Conservation (phyloP, 2,113 vertebrate species). For the Anhinga anhinga region DNA sequence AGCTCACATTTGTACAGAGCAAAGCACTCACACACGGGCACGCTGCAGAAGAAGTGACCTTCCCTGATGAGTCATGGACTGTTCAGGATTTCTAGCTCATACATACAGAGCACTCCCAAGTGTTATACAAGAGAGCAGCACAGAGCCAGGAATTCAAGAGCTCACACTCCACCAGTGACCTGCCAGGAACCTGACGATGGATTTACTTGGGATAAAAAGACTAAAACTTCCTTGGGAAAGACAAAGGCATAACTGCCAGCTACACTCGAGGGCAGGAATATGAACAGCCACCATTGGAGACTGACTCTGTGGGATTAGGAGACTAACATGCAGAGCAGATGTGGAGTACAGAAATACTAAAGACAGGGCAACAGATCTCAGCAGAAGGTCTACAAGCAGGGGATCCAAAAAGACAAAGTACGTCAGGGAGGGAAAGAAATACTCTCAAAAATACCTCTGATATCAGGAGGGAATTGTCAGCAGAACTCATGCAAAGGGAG, state of each 20-base stretch:
- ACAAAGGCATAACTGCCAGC: neutral
- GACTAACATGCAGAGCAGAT: neutral
- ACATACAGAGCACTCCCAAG: rapidly evolving
- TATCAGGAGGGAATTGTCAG: neutral
- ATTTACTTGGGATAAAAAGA: neutral
- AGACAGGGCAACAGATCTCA: neutral
- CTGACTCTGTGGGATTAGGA: neutral
- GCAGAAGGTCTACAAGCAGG: neutral
- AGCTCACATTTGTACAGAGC: neutral
- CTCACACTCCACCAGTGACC: neutral
- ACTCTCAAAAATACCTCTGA: neutral
- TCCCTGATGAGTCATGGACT: neutral
- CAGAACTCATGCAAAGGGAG: neutral
- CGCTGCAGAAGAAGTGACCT: neutral
- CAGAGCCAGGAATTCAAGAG: neutral
- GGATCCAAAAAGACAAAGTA: neutral
- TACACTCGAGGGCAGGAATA: neutral
- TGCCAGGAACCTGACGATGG: neutral
- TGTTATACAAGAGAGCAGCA: neutral
- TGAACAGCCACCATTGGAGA: neutral
- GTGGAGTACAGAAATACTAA: neutral
- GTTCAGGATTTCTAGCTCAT: neutral
- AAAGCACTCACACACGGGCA: rapidly evolving
- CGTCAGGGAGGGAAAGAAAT: neutral
- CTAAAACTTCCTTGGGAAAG: neutral